Evolutionary conservation across 2,113 vertebrate genomes (phyloP).

Genomic region (Garra rufa): DNA sequence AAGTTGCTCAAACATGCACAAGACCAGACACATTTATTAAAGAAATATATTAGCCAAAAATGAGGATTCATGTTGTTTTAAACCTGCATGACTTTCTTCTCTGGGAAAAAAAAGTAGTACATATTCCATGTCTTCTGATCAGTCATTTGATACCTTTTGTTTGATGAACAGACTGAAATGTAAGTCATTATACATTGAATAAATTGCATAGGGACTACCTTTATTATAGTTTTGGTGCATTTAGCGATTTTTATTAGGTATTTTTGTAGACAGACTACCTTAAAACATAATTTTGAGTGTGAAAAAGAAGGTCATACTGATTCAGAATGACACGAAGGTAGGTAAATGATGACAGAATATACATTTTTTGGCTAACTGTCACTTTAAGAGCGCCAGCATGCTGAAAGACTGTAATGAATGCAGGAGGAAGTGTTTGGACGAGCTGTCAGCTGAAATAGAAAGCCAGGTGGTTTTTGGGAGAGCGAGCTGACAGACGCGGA

Average conservation of each 20-base stretch:
- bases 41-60: no score
- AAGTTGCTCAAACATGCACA: no score
- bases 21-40: no score
- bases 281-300: neutral
- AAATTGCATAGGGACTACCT: neutral
- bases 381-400: neutral
- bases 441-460: slow-evolving; percentile 10
- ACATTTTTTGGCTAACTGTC: neutral
- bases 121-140: neutral
- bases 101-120: neutral
- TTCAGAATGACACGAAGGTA: neutral
- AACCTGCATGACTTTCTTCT: neutral
- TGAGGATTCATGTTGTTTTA: neutral
- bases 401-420: neutral
- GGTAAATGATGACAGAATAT: neutral
- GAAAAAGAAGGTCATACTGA: neutral
- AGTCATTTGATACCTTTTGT: neutral
- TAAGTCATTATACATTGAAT: neutral
- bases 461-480: slow-evolving; percentile 9
- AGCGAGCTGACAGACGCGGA: neutral
- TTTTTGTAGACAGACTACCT: no score
- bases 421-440: slow-evolving; percentile 4
- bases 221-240: neutral
- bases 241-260: no score
- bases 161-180: neutral